phyloP scores from a whole-genome alignment of 2,113 vertebrate genomes.

The Otis tarda region DNA sequence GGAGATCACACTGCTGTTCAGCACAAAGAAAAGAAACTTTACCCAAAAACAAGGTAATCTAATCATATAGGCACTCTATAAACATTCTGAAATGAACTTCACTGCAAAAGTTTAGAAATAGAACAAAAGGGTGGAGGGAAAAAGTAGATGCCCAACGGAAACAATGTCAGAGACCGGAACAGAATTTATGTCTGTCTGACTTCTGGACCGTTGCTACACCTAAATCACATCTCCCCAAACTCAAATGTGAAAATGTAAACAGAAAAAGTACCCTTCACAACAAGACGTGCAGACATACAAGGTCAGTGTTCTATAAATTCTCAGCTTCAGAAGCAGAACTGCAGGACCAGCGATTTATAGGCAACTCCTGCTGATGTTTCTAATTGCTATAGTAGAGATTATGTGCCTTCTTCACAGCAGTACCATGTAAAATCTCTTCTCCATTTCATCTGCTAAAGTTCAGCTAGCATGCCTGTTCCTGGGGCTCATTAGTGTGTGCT shows the following conservation, averaged over 20 bases:
- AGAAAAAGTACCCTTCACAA: background rate
- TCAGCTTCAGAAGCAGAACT: background rate
- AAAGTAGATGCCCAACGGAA: background rate
- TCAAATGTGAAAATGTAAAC: background rate
- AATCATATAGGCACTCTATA: background rate
- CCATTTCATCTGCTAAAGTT: conserved; percentile 7
- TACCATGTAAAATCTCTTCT: background rate
- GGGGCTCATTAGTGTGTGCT: background rate
- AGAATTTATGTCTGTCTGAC: background rate
- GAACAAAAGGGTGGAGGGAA: background rate
- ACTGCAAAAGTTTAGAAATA: background rate
- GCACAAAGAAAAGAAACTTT: background rate
- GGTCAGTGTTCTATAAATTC: background rate
- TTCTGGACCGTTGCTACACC: background rate
- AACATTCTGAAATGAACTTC: background rate
- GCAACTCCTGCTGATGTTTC: background rate
- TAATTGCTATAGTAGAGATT: background rate
- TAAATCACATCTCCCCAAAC: background rate
- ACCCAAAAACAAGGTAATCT: background rate
- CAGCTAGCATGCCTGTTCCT: background rate
- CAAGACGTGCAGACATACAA: fast-evolving
- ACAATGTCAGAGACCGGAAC: background rate
- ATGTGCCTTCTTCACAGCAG: background rate
- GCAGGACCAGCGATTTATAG: background rate
- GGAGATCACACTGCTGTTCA: background rate